These are phyloP conservation scores for Todiramphus chloris DNA, from an alignment of 2,113 vertebrate species.

Conservation along the genomic window DNA sequence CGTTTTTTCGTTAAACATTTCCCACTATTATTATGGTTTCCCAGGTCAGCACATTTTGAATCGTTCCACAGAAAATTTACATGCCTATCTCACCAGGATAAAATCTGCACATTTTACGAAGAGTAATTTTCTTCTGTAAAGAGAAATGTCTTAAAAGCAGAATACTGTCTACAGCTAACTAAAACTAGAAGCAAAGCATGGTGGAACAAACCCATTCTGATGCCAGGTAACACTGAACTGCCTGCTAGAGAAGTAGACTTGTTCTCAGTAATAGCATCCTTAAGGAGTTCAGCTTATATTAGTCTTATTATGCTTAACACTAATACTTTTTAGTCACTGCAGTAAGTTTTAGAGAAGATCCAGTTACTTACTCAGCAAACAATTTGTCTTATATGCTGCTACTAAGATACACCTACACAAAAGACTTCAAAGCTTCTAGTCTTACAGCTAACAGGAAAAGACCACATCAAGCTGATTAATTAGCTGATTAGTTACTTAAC, in stretches of 20 bases:
- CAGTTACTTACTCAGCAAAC: background rate
- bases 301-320: background rate
- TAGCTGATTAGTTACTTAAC: background rate
- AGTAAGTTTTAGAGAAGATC: background rate
- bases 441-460: background rate
- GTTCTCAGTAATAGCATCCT: background rate
- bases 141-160: background rate
- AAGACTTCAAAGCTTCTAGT: constrained; percentile 1
- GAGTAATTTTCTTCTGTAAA: background rate
- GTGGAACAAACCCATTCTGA: background rate
- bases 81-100: background rate
- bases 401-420: background rate
- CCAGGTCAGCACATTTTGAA: background rate
- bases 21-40: background rate
- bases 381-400: background rate
- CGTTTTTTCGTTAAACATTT: background rate
- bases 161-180: background rate
- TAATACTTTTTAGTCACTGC: background rate
- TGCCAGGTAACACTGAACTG: background rate
- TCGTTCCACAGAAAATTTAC: background rate
- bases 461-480: background rate
- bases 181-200: background rate
- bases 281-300: background rate
- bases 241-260: background rate
- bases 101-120: background rate